Conservation (phyloP, 2,113 vertebrate species). For the Etheostoma spectabile region DNA sequence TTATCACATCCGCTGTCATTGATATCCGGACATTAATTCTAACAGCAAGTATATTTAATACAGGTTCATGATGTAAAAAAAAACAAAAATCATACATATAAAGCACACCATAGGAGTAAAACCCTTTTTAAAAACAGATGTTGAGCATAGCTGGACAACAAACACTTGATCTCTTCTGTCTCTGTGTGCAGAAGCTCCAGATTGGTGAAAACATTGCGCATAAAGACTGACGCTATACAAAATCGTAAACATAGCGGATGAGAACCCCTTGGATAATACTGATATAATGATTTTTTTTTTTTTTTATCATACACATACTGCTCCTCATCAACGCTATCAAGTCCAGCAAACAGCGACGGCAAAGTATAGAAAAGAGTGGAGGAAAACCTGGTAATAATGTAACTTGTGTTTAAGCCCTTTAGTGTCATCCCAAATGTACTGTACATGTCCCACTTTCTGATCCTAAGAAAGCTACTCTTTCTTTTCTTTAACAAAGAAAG, state of each 20-base stretch:
- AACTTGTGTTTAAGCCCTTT: conserved; percentile 76
- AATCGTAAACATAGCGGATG: conserved; percentile 71
- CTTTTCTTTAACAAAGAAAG: conserved; percentile 22
- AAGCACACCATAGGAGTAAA: conserved; percentile 57
- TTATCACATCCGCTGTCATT: conserved; percentile 36
- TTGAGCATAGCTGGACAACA: conserved; percentile 54
- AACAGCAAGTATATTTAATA: conserved; percentile 48
- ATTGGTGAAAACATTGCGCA: conserved; percentile 49
- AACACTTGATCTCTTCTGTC: conserved; percentile 46
- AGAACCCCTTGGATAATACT: conserved; percentile 43
- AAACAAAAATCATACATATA: conserved; percentile 38
- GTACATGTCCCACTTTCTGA: conserved; percentile 43
- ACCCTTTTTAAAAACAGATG: conserved; percentile 41
- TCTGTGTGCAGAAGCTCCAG: conserved; percentile 59
- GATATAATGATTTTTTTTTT: conserved; percentile 14
- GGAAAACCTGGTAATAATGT: conserved; percentile 43
- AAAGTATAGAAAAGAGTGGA: conserved; percentile 41
- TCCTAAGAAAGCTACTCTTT: conserved; percentile 20
- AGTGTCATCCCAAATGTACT: conserved; percentile 52
- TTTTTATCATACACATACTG: conserved; percentile 24
- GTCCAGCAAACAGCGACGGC: conserved; percentile 37
- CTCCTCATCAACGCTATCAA: conserved; percentile 26
- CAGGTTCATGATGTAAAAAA: conserved; percentile 31
- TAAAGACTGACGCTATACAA: conserved; percentile 66
- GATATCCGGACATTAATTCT: conserved; percentile 40